These are phyloP conservation scores for Aulostomus chinensis DNA, from an alignment of 2,797 vertebrate species.

Conservation along the genomic window DNA sequence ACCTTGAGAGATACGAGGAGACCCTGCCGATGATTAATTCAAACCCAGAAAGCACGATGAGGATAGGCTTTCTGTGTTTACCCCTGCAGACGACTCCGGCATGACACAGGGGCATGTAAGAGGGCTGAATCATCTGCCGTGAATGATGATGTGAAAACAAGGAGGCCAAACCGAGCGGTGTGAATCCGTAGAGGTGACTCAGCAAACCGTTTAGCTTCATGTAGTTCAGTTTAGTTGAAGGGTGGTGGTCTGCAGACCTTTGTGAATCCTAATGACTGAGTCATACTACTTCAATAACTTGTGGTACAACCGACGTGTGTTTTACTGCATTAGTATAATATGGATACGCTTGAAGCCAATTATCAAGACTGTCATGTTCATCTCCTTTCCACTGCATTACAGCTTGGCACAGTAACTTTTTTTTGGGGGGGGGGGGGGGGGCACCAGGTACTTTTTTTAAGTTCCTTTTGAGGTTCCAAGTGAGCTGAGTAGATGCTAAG, in stretches of 20 bases:
- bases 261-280: constrained; percentile 1
- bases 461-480: no score
- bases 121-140: constrained; percentile 52
- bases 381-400: no score
- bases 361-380: no score
- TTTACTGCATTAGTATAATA: no score
- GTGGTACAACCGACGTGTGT: no score
- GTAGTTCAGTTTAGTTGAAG: constrained; percentile 28
- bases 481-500: no score
- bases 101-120: constrained; percentile 28
- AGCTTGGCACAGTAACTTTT: no score
- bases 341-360: no score
- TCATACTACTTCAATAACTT: no score
- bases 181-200: constrained; percentile 52
- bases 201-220: constrained; percentile 41
- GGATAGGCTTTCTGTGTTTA: constrained; percentile 57
- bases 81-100: constrained; percentile 45
- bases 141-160: constrained; percentile 39
- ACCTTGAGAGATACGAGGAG: constrained; percentile 59
- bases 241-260: constrained; percentile 9
- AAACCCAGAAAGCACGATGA: constrained; percentile 41
- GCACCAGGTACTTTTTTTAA: no score
- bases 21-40: constrained; percentile 60
- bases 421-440: no score
- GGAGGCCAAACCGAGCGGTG: constrained; percentile 37